Evolutionary conservation across 1,140 invertebrate genomes (phyloP).

Genomic region (Saccostrea glomerata): DNA sequence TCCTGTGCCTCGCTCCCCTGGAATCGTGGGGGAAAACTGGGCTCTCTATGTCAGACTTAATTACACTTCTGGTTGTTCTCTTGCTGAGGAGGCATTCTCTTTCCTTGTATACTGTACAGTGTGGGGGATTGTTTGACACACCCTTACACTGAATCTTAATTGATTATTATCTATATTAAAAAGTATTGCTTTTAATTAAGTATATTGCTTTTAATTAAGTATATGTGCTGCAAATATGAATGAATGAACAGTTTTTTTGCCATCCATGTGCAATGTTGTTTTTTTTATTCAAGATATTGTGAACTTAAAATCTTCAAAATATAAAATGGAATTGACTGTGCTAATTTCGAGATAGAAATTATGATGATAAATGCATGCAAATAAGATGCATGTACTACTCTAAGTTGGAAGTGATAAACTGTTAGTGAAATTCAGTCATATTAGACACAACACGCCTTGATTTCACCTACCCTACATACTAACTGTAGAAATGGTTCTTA

Average conservation of each 20-base stretch:
- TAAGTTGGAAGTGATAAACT: too few relatives aligned
- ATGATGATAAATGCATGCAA: too few relatives aligned
- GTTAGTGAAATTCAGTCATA: too few relatives aligned
- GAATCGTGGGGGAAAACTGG: not conserved
- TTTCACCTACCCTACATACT: too few relatives aligned
- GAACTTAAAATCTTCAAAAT: too few relatives aligned
- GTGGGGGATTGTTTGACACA: not conserved
- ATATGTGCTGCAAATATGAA: not conserved
- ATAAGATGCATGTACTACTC: too few relatives aligned
- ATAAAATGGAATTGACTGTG: too few relatives aligned
- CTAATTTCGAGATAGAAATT: too few relatives aligned
- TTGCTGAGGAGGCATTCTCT: not conserved
- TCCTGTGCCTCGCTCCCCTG: not conserved
- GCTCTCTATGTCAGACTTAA: constrained; percentile 4
- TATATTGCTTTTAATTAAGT: not conserved
- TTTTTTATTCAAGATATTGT: too few relatives aligned
- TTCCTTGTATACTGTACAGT: not conserved
- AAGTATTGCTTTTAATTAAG: not conserved
- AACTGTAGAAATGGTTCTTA: too few relatives aligned
- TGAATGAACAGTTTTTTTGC: not conserved
- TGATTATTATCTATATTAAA: constrained; percentile 1
- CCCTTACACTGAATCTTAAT: not conserved
- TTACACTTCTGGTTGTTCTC: not conserved
- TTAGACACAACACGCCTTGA: too few relatives aligned
- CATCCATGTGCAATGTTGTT: not conserved